These are phyloP conservation scores for Acleris holmiana DNA, from an alignment of 2,888 invertebrate species.

Conservation along the genomic window DNA sequence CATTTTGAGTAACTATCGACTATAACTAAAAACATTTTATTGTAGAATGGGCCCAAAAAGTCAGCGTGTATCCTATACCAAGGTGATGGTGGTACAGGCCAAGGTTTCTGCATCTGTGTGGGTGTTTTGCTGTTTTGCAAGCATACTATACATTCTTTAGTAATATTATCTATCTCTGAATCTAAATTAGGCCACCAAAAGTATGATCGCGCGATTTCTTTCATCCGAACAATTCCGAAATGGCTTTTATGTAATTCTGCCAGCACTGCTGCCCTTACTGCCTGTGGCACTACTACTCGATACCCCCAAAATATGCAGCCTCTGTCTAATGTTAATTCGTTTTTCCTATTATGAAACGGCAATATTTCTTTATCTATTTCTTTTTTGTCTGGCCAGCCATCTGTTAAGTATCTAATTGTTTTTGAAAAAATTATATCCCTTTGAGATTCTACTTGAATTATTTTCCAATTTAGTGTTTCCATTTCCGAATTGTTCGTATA, in stretches of 20 bases:
- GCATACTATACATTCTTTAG: no score
- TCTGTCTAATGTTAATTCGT: slow-evolving; percentile 12
- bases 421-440: background rate
- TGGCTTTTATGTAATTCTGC: background rate
- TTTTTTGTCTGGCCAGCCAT: slow-evolving; percentile 5
- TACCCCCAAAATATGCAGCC: slow-evolving; percentile 9
- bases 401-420: background rate
- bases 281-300: background rate
- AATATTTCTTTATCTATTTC: background rate
- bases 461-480: slow-evolving; percentile 4
- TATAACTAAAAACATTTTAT: no score
- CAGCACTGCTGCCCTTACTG: background rate
- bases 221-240: no score
- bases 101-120: no score
- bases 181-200: no score
- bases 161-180: no score
- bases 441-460: background rate
- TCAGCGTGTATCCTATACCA: no score
- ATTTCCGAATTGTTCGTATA: slow-evolving; percentile 2
- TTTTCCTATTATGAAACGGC: background rate
- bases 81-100: no score
- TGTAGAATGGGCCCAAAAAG: no score
- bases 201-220: no score
- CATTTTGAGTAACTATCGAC: no score
- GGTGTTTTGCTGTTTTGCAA: no score